These are phyloP conservation scores for Micropoecilia bifurca DNA, from an alignment of 2,797 vertebrate species.

Conservation along the genomic window DNA sequence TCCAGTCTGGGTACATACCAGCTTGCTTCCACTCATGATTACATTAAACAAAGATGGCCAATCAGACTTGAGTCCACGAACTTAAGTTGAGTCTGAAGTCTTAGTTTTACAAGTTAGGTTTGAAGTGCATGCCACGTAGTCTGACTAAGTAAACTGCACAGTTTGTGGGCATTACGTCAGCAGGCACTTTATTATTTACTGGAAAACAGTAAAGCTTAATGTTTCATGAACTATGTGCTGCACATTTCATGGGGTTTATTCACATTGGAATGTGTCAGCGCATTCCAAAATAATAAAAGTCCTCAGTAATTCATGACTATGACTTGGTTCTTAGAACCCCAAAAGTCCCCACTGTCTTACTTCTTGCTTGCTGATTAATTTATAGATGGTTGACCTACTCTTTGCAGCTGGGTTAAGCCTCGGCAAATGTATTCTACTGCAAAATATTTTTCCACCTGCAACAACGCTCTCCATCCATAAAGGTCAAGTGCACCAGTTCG, in stretches of 20 bases:
- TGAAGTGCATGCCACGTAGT: not conserved
- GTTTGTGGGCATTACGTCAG: not conserved
- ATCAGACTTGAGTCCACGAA: not conserved
- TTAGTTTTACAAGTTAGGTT: not conserved
- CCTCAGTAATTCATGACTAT: constrained; percentile 7
- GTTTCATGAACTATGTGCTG: not conserved
- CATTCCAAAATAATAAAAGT: not conserved
- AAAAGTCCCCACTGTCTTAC: not conserved
- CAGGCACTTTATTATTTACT: constrained; percentile 21
- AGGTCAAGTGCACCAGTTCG: constrained; percentile 65
- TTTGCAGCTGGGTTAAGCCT: constrained; percentile 23
- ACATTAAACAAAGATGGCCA: not conserved
- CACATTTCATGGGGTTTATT: not conserved
- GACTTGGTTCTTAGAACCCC: constrained; percentile 12
- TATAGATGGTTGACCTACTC: not conserved
- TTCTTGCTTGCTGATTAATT: not conserved
- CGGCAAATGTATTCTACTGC: constrained; percentile 22
- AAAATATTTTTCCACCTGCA: constrained; percentile 48
- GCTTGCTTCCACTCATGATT: not conserved
- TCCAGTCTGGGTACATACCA: not conserved
- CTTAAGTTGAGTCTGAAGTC: not conserved
- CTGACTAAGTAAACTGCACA: not conserved
- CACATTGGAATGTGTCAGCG: not conserved
- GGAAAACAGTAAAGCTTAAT: constrained; percentile 14
- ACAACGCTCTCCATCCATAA: constrained; percentile 32